Percentiles rank a stretch among this genome's conserved stretches.
Conservation (phyloP, 2,888 invertebrate genomes). For the Onthophagus sagittarius region DNA sequence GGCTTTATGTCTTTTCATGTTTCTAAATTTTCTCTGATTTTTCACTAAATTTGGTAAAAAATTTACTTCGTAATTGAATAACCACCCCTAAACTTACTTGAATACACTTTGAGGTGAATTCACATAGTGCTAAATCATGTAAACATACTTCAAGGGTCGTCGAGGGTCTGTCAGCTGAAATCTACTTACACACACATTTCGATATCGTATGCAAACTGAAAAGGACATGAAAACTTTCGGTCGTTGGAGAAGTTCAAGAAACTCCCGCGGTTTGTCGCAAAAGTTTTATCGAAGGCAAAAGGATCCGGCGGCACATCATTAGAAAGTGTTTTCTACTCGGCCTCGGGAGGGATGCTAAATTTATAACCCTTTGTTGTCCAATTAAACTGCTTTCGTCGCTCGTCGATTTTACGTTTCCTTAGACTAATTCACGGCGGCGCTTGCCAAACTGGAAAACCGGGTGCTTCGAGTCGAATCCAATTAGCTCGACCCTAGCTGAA, state of each 20-base stretch:
- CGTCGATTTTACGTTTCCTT: not conserved
- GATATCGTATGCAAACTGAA: not conserved
- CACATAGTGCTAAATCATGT: not conserved
- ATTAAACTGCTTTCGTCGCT: slow-evolving; percentile 1
- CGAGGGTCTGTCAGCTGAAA: not conserved
- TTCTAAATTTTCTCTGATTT: not conserved
- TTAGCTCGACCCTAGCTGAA: not conserved
- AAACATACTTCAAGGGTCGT: not conserved
- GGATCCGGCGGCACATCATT: not conserved
- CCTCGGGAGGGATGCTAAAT: not conserved
- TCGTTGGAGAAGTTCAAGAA: not conserved
- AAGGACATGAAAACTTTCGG: not conserved
- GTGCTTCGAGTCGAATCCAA: not conserved
- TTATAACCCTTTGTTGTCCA: slow-evolving; percentile 11
- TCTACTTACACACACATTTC: not conserved
- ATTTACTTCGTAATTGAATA: too few relatives aligned
- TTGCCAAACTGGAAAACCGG: not conserved
- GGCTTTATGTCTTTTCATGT: not conserved
- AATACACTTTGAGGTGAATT: not conserved
- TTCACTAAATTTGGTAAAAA: too few relatives aligned
- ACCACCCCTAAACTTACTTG: not conserved
- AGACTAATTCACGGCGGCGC: not conserved
- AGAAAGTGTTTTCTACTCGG: not conserved
- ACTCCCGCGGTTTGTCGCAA: not conserved
- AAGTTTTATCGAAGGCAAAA: not conserved